A percentile compares a stretch with the other conserved stretches of the same genome.
Evolutionary conservation across 1,140 invertebrate species (phyloP).

Genomic region (Drosophila sturtevanti): DNA sequence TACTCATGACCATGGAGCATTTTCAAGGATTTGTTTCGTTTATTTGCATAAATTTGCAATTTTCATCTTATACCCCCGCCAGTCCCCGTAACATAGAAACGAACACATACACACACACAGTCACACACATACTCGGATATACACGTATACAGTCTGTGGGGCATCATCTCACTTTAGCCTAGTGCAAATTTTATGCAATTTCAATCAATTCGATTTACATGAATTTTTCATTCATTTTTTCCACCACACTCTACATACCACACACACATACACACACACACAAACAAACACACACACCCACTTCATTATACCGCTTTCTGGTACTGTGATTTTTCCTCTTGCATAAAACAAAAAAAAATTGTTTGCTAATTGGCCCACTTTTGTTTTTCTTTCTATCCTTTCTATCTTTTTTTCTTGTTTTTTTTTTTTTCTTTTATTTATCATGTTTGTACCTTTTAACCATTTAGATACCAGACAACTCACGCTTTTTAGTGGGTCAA

Average conservation of each 20-base stretch:
- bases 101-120: not conserved
- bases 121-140: not conserved
- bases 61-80: conserved; percentile 32
- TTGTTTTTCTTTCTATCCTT: not conserved
- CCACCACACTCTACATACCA: not conserved
- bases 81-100: too few species aligned
- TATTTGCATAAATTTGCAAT: conserved; percentile 79
- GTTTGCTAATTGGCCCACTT: conserved; percentile 57
- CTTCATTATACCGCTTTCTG: conserved; percentile 1
- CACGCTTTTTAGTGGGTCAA: conserved; percentile 93
- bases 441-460: not conserved
- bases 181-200: conserved; percentile 75
- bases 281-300: not conserved
- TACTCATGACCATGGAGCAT: conserved; percentile 33
- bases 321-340: conserved; percentile 10
- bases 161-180: conserved; percentile 13
- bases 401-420: not conserved
- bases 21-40: conserved; percentile 78
- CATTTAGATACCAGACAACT: conserved; percentile 80
- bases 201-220: conserved; percentile 79
- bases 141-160: not conserved
- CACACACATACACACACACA: not conserved
- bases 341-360: not conserved
- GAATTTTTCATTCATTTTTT: conserved; percentile 59
- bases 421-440: not conserved